A percentile compares a stretch with the other conserved stretches of the same genome.
These are phyloP conservation scores for Lanistes nyassanus DNA, from an alignment of 1,140 invertebrate species.

Conservation along the genomic window DNA sequence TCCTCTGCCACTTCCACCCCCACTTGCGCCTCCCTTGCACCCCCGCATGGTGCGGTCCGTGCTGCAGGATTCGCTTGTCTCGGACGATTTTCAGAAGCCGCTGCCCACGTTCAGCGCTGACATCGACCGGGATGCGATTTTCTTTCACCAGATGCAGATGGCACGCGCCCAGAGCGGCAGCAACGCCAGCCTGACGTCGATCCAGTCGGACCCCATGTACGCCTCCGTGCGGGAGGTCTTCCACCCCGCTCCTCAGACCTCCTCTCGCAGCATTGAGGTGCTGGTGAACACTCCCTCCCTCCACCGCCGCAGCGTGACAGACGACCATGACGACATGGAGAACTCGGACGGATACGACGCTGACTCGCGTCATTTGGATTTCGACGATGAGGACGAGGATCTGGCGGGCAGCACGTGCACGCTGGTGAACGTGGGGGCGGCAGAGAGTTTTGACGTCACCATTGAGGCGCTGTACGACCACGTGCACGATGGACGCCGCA, in stretches of 20 bases:
- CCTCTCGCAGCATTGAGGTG: constrained; percentile 61
- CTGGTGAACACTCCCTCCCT: constrained; percentile 44
- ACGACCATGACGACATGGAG: not conserved
- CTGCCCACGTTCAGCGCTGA: constrained; percentile 33
- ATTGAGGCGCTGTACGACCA: constrained; percentile 16
- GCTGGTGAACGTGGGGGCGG: constrained; percentile 24
- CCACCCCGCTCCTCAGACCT: constrained; percentile 27
- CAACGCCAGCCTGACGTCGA: constrained; percentile 54
- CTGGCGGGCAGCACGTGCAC: constrained; percentile 1
- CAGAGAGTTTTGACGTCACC: constrained; percentile 10
- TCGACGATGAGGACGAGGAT: constrained; percentile 5
- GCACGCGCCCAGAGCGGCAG: constrained; percentile 48
- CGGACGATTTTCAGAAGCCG: constrained; percentile 50
- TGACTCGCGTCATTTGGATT: not conserved
- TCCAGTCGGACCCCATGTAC: constrained; percentile 55
- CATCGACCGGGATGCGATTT: constrained; percentile 59
- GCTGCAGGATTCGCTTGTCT: constrained; percentile 43
- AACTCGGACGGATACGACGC: not conserved
- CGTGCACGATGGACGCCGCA: not conserved
- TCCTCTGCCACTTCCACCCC: constrained; percentile 6
- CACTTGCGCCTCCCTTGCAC: constrained; percentile 10
- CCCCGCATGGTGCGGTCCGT: constrained; percentile 23
- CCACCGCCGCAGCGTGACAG: not conserved
- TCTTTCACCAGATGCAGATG: constrained; percentile 62
- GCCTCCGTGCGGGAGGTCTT: constrained; percentile 42